phyloP scores from a whole-genome alignment of 1,140 invertebrate genomes.

The Drosophila prosaltans region DNA sequence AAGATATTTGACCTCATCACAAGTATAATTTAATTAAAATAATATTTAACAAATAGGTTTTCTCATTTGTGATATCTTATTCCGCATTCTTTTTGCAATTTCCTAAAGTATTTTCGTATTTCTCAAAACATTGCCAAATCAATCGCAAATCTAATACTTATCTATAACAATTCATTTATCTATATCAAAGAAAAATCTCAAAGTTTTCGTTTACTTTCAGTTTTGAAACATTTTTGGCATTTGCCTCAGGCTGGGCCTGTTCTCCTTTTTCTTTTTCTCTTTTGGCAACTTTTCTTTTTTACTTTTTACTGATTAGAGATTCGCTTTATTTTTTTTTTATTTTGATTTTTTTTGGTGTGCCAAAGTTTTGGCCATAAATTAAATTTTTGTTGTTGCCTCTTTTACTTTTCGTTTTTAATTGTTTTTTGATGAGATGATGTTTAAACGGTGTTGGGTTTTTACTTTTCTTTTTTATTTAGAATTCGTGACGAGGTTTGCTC shows the following conservation, averaged over 20 bases:
- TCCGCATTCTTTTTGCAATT: too few relatives aligned
- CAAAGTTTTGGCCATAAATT: constrained; percentile 12
- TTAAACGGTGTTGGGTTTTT: background rate
- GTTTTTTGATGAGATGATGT: constrained; percentile 12
- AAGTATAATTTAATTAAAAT: too few relatives aligned
- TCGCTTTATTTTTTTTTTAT: background rate
- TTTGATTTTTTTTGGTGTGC: background rate
- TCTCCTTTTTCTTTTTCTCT: background rate
- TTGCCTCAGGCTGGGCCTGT: background rate
- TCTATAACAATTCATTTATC: background rate
- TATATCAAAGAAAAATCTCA: background rate
- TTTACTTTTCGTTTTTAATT: constrained; percentile 10
- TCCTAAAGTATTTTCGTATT: background rate
- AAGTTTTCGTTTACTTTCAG: constrained; percentile 9
- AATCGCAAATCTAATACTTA: background rate
- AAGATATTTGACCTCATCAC: too few relatives aligned
- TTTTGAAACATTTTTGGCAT: constrained; percentile 1
- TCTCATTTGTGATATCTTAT: too few relatives aligned
- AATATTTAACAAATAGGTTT: too few relatives aligned
- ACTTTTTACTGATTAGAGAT: constrained; percentile 6
- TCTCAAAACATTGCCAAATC: background rate
- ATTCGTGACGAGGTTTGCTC: constrained; percentile 49
- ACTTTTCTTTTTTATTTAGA: constrained; percentile 2
- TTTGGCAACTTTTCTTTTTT: constrained; percentile 4
- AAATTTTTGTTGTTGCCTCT: constrained; percentile 6